These are phyloP conservation scores for Trididemnum clinides DNA, from an alignment of 23 tunicate species.

Conservation along the genomic window DNA sequence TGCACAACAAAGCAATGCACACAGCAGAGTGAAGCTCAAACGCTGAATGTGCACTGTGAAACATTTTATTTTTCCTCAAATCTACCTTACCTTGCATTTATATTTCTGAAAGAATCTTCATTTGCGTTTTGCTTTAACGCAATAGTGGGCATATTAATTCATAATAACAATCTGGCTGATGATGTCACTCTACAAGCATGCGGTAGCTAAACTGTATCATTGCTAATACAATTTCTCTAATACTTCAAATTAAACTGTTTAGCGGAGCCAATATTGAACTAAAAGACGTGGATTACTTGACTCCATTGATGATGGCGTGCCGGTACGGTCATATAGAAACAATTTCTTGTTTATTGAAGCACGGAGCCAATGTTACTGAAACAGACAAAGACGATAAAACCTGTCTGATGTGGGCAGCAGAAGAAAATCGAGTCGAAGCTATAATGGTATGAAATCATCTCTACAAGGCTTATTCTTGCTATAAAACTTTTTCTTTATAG, in stretches of 20 bases:
- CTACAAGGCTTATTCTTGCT: too few relatives aligned
- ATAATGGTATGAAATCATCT: too few relatives aligned
- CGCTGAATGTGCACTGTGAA: too few relatives aligned
- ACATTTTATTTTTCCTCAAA: background rate
- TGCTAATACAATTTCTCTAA: too few relatives aligned
- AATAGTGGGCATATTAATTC: too few relatives aligned
- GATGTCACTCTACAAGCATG: too few relatives aligned
- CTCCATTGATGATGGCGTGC: slow-evolving; percentile 85
- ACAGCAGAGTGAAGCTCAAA: too few relatives aligned
- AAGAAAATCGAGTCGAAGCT: slow-evolving; percentile 87
- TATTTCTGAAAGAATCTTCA: background rate
- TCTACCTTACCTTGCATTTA: background rate
- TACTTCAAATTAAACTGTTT: too few relatives aligned
- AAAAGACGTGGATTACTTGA: slow-evolving; percentile 80
- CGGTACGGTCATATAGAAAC: slow-evolving; percentile 87
- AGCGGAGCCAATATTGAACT: slow-evolving; percentile 87
- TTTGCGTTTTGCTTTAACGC: background rate
- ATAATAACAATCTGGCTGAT: too few relatives aligned
- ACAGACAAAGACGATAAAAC: slow-evolving; percentile 97
- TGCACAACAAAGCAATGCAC: too few relatives aligned
- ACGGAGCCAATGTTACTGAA: slow-evolving; percentile 82
- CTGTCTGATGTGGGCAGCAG: slow-evolving; percentile 92
- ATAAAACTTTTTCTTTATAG: too few relatives aligned
- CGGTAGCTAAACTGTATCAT: too few relatives aligned
- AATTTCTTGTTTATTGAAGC: slow-evolving; percentile 55